Conservation (phyloP, 2,888 invertebrate species). For the Lasioglossum vierecki region DNA sequence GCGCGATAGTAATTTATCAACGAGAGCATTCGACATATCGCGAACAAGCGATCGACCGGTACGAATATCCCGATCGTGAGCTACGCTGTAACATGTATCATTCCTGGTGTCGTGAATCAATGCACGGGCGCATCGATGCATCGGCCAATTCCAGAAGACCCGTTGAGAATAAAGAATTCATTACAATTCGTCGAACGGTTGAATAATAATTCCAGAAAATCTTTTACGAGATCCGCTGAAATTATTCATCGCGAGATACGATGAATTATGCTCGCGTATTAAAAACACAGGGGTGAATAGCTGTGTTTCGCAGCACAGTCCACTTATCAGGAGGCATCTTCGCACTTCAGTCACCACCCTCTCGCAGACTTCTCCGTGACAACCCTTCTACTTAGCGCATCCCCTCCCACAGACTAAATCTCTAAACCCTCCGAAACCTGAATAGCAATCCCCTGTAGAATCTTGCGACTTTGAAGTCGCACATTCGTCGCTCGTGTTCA, state of each 20-base stretch:
- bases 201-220: not conserved
- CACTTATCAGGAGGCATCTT: not conserved
- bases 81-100: not conserved
- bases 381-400: not conserved
- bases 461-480: too few relatives aligned
- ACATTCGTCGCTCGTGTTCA: too few relatives aligned
- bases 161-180: not conserved
- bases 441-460: too few relatives aligned
- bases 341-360: not conserved
- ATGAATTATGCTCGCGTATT: not conserved
- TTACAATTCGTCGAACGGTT: not conserved
- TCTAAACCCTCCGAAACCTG: too few relatives aligned
- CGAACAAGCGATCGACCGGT: not conserved
- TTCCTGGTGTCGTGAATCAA: not conserved
- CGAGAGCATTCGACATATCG: not conserved
- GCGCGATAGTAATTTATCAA: constrained; percentile 2
- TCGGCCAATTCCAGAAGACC: not conserved
- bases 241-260: not conserved
- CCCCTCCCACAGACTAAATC: too few relatives aligned
- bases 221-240: not conserved
- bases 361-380: not conserved
- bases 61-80: not conserved
- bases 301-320: not conserved
- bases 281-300: not conserved
- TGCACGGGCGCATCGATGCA: not conserved